Evolutionary conservation across 2,888 invertebrate genomes (phyloP).

Genomic region (Torymus auratus): DNA sequence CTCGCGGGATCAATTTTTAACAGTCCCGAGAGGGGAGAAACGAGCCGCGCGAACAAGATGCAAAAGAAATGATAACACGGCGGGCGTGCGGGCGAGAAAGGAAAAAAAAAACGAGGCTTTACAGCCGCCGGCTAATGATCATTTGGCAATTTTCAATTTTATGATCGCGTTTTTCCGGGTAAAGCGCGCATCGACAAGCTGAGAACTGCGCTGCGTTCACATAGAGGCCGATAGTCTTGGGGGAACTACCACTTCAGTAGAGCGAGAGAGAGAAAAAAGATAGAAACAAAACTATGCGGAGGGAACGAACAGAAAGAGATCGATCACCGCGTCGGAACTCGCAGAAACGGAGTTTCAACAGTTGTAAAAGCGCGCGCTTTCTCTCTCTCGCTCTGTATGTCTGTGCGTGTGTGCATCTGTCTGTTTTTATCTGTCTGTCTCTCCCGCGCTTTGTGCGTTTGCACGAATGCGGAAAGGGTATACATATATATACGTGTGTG

Average conservation of each 20-base stretch:
- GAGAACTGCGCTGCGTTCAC: background rate
- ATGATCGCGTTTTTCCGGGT: constrained; percentile 44
- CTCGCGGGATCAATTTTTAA: no score
- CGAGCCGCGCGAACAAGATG: no score
- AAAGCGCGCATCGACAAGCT: background rate
- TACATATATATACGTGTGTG: no score
- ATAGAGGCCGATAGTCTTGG: no score
- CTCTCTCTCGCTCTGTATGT: constrained; percentile 37
- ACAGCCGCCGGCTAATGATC: constrained; percentile 30
- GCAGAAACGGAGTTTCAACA: constrained; percentile 36
- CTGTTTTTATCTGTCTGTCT: constrained; percentile 27
- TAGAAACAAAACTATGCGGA: background rate
- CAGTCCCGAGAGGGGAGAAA: no score
- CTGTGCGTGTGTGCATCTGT: background rate
- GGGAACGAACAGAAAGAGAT: constrained; percentile 47
- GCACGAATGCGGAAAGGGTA: constrained; percentile 56
- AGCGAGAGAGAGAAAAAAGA: constrained; percentile 14
- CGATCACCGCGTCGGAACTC: constrained; percentile 46
- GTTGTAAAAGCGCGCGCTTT: constrained; percentile 56
- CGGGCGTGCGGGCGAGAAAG: no score
- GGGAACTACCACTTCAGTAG: background rate
- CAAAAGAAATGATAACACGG: no score
- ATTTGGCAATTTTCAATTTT: constrained; percentile 51
- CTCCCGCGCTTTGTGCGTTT: constrained; percentile 35
- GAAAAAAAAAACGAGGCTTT: background rate